Base-by-base conservation (phyloP, 2,888 invertebrate species). In the Scrobipalpa costella region DNA sequence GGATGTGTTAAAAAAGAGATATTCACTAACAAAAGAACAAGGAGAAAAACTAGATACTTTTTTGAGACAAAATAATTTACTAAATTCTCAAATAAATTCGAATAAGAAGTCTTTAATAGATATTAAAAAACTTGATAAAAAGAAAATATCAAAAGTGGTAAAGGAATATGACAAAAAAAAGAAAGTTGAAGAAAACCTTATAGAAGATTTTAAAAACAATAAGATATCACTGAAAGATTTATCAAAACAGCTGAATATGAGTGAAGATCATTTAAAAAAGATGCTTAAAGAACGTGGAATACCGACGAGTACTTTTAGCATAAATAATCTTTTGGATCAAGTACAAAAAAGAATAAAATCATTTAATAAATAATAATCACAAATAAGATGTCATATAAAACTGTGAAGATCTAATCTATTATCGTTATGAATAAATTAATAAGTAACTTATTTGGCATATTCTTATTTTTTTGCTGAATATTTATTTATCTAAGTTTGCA, bases 101-200 rank as follows among this genome's bases (percentile, higher is more conserved):
- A 27, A n/a, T 11, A 11, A 38, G 40, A 58, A 40, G 21, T 11
- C 69, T 13, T 70, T 69, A 50, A 61, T 66, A 19, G 64, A 69
- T 62, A 9, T 57, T 6, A 69, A 68, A 7, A 64, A 67, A 50
- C 68, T 72, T 8, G 66, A 69, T 52, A 68, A 69, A 62, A 9
- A 63, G 0, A 60, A 57, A 33, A 27, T 62, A 49, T 13, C 47
- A 27, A 47, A 47, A 17, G 44, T 63, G n/a, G 17, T 63, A 55
- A 13, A 44, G 64, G 62, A 62, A 60, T 61, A 50, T 52, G 64
- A 15, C 52, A 66, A 50, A 64, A 65, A 34, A 63, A 33, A 60
- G 33, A 13, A 3, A 33, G 1, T 13, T 55, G 21, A 55, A 27
- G 27, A 55, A 5, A 33, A 55, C 13, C 27, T 50, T 9, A 21